A percentile compares a stretch with the other conserved stretches of the same genome.
These are phyloP conservation scores for Silurus lanzhouensis DNA, from an alignment of 2,797 vertebrate species.

Conservation along the genomic window DNA sequence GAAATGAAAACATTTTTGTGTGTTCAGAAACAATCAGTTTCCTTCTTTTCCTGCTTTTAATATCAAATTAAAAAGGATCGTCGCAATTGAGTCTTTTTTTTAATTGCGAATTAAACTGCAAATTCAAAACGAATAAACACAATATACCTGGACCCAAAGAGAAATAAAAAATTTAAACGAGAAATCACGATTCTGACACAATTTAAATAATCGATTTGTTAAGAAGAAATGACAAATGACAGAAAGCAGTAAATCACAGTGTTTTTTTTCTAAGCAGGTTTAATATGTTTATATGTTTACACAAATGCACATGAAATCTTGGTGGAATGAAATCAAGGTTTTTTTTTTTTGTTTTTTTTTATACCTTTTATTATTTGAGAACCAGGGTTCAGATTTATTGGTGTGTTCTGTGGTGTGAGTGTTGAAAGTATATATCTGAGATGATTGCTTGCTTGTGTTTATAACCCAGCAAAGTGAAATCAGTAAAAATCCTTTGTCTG, in stretches of 20 bases:
- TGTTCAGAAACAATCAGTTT: no score
- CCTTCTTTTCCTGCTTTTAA: no score
- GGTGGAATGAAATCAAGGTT: background rate
- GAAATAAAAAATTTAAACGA: background rate
- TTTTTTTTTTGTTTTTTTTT: no score
- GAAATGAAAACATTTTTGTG: no score
- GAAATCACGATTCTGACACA: background rate
- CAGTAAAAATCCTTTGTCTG: background rate
- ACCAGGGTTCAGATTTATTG: background rate
- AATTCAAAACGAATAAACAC: no score
- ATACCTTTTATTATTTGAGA: background rate
- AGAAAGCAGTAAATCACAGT: background rate
- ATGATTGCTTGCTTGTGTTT: background rate
- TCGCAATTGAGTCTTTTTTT: no score
- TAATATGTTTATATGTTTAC: background rate
- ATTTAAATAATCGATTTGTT: background rate
- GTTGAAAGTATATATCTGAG: background rate
- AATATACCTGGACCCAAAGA: background rate
- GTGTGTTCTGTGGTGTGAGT: background rate
- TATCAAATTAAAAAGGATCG: no score
- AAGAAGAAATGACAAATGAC: background rate
- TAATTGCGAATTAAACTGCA: no score
- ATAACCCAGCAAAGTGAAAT: background rate
- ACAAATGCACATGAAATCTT: background rate
- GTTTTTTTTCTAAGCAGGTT: background rate